Evolutionary conservation across 2,797 vertebrate genomes (phyloP), one percentile per base, ranked within the genome.

Genomic region (Pogoniulus pusillus): DNA sequence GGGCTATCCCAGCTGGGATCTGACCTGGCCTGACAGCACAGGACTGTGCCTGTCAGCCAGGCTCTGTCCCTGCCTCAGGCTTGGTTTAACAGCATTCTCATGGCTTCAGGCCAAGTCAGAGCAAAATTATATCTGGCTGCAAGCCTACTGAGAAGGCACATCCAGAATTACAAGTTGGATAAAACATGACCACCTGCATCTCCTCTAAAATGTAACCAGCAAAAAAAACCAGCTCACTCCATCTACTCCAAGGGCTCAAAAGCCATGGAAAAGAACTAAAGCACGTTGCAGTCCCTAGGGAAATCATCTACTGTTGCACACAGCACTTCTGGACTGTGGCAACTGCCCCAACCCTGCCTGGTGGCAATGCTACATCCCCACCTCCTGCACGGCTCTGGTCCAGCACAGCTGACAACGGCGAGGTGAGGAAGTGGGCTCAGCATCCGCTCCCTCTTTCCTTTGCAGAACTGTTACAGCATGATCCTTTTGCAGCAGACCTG

Each of bases 321-420:
- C 26, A 57, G 39, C n/a, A 20, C 22, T 63, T 34, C 37, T 32
- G 29, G 57, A 6, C n/a, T 3, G 4, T 29, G 6, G 45, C 47
- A 24, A 14, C 51, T 59, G n/a, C 39, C 84, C 34, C 57, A 73
- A 2, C 41, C 62, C 51, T 69, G 35, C 16, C 54, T 64, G 64
- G 26, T 79, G 76, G 22, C 78, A 60, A 8, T 0, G 3, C 54
- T 62, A 6, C 1, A 4, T 6, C 41, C 24, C 11, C 1, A 16
- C 43, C 39, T 30, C 0, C 0, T 5, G 15, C 27, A 66, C 2
- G 0, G 15, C 65, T 47, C 58, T 2, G 2, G 7, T n/a, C 63
- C 63, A 51, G 54, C 39, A 16, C 29, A 62, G 41, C 51, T 64
- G 76, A 14, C 27, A 30, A 49, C 13, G 2, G 26, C 2, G 1